These are phyloP conservation scores for Turritopsis rubra DNA, from an alignment of 30 jellyfish, hydroid and myxozoan genomes.

Conservation along the genomic window DNA sequence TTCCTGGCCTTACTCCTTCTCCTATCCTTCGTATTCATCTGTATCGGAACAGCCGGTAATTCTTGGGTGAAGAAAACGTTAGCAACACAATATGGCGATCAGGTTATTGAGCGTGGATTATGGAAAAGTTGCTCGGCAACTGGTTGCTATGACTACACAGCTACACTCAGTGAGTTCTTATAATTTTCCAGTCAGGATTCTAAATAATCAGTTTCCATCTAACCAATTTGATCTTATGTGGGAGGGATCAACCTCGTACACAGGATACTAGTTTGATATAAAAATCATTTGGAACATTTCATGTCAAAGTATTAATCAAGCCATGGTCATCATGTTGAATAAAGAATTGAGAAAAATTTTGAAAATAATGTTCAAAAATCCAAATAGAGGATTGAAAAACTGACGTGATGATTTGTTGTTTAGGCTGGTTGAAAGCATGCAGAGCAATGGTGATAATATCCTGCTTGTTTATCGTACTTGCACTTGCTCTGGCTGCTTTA, in stretches of 20 bases:
- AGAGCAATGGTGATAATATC: slow-evolving; percentile 15
- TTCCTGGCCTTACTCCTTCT: not conserved
- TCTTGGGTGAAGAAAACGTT: slow-evolving; percentile 1
- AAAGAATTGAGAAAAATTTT: too few species aligned
- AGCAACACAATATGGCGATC: not conserved
- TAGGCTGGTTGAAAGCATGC: slow-evolving; percentile 14
- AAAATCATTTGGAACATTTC: too few species aligned
- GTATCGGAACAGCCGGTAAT: slow-evolving; percentile 15
- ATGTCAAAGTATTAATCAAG: too few species aligned
- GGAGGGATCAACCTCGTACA: too few species aligned
- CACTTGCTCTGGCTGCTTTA: not conserved
- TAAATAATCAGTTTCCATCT: not conserved
- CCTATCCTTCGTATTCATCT: not conserved
- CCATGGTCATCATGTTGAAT: too few species aligned
- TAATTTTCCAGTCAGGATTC: not conserved
- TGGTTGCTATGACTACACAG: slow-evolving; percentile 17
- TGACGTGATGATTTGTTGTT: not conserved
- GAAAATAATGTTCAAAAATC: too few species aligned
- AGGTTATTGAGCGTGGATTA: not conserved
- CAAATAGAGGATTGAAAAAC: not conserved
- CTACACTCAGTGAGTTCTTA: not conserved
- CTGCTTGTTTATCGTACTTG: not conserved
- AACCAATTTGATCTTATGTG: too few species aligned
- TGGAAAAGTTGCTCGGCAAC: not conserved
- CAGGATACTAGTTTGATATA: too few species aligned